Conservation (phyloP, 1,140 invertebrate genomes). For the Aphis gossypii region DNA sequence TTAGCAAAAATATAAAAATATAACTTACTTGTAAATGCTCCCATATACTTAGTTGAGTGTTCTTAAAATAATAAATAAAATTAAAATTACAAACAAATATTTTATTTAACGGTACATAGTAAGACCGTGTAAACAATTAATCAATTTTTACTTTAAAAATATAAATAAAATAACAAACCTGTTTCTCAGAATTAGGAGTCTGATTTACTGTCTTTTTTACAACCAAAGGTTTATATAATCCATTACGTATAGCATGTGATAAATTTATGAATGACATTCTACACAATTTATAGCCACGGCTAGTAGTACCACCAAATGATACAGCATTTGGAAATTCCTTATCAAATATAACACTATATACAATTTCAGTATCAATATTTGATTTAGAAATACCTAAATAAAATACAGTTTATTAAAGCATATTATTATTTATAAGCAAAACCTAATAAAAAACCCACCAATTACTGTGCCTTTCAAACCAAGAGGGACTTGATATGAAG, state of each 20-base stretch:
- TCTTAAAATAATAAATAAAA: slow-evolving; percentile 27
- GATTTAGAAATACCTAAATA: slow-evolving; percentile 66
- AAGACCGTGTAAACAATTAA: not conserved
- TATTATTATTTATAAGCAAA: not conserved
- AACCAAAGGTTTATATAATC: slow-evolving; percentile 63
- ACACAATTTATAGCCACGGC: slow-evolving; percentile 68
- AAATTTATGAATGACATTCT: slow-evolving; percentile 71
- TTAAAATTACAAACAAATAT: not conserved
- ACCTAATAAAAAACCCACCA: slow-evolving; percentile 64
- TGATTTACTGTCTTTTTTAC: slow-evolving; percentile 57
- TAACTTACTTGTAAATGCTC: slow-evolving; percentile 41
- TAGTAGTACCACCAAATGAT: slow-evolving; percentile 66
- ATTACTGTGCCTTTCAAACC: slow-evolving; percentile 84
- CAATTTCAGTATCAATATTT: slow-evolving; percentile 66
- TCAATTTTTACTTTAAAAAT: not conserved
- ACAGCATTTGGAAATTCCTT: slow-evolving; percentile 75
- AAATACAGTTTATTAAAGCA: not conserved
- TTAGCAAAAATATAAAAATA: not conserved
- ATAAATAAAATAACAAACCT: not conserved
- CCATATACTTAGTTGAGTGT: slow-evolving; percentile 56
- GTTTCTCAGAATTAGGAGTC: slow-evolving; percentile 43
- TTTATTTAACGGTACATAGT: not conserved
- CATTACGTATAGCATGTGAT: slow-evolving; percentile 66
- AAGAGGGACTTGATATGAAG: slow-evolving; percentile 78
- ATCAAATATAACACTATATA: slow-evolving; percentile 82